Evolutionary conservation across 2,797 vertebrate genomes (phyloP), one percentile per base, ranked within the genome.

Genomic region (Nyctalus aviator): DNA sequence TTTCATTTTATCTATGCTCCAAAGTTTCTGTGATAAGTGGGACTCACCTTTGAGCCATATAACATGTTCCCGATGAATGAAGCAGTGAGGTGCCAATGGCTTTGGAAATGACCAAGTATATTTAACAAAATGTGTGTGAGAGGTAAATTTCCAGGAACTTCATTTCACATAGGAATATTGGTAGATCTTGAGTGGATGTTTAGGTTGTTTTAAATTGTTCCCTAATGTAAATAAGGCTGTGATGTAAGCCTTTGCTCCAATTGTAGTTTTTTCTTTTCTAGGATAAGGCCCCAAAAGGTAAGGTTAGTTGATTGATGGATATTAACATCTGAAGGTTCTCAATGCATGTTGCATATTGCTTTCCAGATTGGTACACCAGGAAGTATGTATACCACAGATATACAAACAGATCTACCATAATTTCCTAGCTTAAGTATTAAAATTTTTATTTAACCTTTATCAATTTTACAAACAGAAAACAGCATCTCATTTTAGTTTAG

Each of bases 181-280:
- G 20, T 48, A 48, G 44, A 48, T 68, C 50, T 69, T 41, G 9
- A 75, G 5, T 53, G 27, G 35, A 62, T 78, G 17, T 48, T 78
- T 68, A 94, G 23, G 71, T 68, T n/a, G 15, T 55, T 81, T 66
- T 21, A 10, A 35, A 3, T 32, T 53, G 59, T 50, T 79, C 13
- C 32, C 35, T 72, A 37, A 82, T 41, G 72, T 46, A 78, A 88
- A 88, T 76, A 78, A 79, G 18, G 35, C 4, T 71, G 11, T 30
- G 20, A 69, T 6, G 0, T 55, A 78, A 84, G 48, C 8, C 68
- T 91, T 55, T 72, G 14, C 44, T 90, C 35, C 55, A 35, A 62
- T 46, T 73, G 79, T 76, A 75, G 7, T 25, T 32, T 92, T n/a
- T 48, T 37, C 68, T 83, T 85, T 90, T 95, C 62, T 32, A 81